phyloP scores from a whole-genome alignment of 2,797 vertebrate species.

The Steatocranus sp. region DNA sequence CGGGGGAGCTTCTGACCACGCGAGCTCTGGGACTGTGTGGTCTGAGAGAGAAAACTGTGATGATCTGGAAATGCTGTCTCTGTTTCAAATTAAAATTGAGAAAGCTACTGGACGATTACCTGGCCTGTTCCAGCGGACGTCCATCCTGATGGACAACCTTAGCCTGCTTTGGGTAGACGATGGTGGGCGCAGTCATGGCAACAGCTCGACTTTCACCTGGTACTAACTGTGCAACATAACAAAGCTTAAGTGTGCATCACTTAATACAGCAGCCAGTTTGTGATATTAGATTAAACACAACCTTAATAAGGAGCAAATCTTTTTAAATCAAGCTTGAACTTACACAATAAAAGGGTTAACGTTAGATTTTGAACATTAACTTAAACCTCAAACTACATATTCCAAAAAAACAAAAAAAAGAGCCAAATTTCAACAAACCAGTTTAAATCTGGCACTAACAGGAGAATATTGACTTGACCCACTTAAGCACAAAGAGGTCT shows the following conservation, averaged over 20 bases:
- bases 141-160: constrained; percentile 71
- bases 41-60: constrained; percentile 65
- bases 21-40: constrained; percentile 87
- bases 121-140: constrained; percentile 76
- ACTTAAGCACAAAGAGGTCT: not conserved
- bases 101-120: constrained; percentile 65
- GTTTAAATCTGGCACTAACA: not conserved
- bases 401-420: not conserved
- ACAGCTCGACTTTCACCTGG: constrained; percentile 65
- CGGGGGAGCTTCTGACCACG: constrained; percentile 73
- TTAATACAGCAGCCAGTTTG: not conserved
- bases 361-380: not conserved
- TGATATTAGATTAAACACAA: not conserved
- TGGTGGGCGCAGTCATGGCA: constrained; percentile 77
- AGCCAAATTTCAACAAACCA: not conserved
- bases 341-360: not conserved
- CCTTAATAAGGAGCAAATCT: not conserved
- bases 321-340: not conserved
- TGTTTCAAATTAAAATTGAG: not conserved
- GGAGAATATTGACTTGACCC: not conserved
- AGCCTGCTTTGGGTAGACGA: constrained; percentile 84
- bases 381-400: not conserved
- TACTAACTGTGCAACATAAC: constrained; percentile 62
- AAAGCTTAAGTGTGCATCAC: not conserved
- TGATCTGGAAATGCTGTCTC: not conserved